Percentiles rank a stretch among this genome's conserved stretches.
phyloP scores from a whole-genome alignment of 2,113 vertebrate species.

The Phycodurus eques region DNA sequence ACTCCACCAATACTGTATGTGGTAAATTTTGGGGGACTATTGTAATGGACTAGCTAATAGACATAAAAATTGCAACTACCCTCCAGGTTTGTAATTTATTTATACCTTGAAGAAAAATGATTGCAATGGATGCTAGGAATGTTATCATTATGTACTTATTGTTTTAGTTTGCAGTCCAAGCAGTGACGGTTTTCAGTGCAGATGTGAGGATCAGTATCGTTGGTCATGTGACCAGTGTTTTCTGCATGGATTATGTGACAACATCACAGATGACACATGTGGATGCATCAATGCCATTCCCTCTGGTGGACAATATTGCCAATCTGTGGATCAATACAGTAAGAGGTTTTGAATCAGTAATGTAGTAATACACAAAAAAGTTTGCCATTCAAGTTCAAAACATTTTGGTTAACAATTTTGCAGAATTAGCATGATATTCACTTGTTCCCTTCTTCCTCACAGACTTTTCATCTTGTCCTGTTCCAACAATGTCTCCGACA shows the following conservation, averaged over 20 bases:
- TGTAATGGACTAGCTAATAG: too few species aligned
- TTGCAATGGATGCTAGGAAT: not conserved
- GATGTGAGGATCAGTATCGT: conserved; percentile 44
- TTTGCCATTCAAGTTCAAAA: conserved; percentile 5
- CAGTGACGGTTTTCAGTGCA: conserved; percentile 36
- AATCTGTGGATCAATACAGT: conserved; percentile 14
- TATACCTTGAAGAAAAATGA: not conserved
- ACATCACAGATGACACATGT: conserved; percentile 32
- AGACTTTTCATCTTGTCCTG: conserved; percentile 1
- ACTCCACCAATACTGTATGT: too few species aligned
- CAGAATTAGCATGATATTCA: not conserved
- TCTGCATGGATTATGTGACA: conserved; percentile 33
- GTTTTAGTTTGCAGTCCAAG: conserved; percentile 14
- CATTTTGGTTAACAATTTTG: not conserved
- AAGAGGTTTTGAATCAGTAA: not conserved
- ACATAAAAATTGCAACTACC: too few species aligned
- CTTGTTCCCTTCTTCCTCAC: not conserved
- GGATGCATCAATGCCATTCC: conserved; percentile 42
- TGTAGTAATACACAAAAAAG: not conserved
- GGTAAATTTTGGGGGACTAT: too few species aligned
- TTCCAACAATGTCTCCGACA: not conserved
- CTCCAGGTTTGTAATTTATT: too few species aligned
- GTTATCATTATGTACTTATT: not conserved
- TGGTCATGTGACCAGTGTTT: conserved; percentile 52
- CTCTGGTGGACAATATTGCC: conserved; percentile 23